Conservation (phyloP, 2,797 vertebrate genomes). For the Pristis pectinata region DNA sequence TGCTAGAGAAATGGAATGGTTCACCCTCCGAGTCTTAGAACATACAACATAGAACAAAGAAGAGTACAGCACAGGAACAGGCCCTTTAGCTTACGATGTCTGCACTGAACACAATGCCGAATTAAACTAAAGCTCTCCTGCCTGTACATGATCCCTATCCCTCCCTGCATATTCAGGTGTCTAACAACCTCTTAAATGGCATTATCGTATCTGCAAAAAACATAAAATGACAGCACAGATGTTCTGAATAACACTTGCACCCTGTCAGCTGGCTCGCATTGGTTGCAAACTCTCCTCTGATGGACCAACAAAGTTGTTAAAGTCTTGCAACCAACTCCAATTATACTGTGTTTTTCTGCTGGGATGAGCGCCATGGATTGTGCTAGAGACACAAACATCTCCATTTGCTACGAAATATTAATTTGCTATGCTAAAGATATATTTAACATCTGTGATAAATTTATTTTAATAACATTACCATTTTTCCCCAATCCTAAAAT, state of each 20-base stretch:
- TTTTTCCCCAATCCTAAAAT: neutral
- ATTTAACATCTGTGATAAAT: neutral
- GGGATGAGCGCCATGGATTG: neutral
- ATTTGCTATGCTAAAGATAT: neutral
- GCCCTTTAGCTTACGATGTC: no score
- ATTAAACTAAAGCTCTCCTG: no score
- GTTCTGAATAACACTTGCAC: neutral
- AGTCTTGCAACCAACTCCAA: neutral
- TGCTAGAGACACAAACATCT: neutral
- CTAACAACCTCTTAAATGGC: no score
- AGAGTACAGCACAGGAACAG: no score
- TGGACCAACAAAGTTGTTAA: neutral
- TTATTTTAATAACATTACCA: neutral
- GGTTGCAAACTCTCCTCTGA: neutral
- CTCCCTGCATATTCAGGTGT: no score
- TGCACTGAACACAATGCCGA: no score
- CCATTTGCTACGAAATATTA: neutral
- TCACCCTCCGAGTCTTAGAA: neutral
- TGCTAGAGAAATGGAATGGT: no score
- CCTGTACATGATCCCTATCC: no score
- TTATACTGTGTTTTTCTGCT: neutral
- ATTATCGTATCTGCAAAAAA: neutral
- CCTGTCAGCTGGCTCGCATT: neutral
- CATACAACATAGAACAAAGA: no score
- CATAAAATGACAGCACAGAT: neutral